phyloP scores from a whole-genome alignment of 2,797 vertebrate species.

The Hoplostethus atlanticus region DNA sequence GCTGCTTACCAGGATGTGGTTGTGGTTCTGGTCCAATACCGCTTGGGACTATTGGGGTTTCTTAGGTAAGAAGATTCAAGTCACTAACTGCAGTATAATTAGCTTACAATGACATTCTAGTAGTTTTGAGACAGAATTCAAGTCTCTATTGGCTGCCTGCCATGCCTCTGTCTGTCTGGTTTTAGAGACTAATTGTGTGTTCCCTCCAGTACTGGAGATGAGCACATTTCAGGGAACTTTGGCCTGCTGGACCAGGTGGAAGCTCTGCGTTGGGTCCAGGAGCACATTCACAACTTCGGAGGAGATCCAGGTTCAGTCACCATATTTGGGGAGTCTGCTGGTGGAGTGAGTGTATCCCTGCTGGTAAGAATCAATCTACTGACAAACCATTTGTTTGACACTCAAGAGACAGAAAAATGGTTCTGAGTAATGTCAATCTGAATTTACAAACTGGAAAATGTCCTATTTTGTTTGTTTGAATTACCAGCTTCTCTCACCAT shows the following conservation, averaged over 20 bases:
- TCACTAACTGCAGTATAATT: background rate
- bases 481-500: slow-evolving; percentile 79
- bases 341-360: slow-evolving; percentile 81
- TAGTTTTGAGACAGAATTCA: background rate
- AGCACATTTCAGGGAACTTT: slow-evolving; percentile 80
- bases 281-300: slow-evolving; percentile 85
- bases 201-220: slow-evolving; percentile 79
- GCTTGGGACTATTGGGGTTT: slow-evolving; percentile 87
- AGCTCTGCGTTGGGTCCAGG: slow-evolving; percentile 83
- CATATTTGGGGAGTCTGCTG: slow-evolving; percentile 86
- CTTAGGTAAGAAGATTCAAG: slow-evolving; percentile 80
- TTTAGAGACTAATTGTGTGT: slow-evolving; percentile 8
- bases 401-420: background rate
- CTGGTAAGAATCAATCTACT: slow-evolving; percentile 62
- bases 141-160: background rate
- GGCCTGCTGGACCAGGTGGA: slow-evolving; percentile 83
- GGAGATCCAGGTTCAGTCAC: slow-evolving; percentile 83
- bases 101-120: background rate
- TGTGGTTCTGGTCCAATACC: slow-evolving; percentile 87
- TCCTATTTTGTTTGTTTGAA: slow-evolving; percentile 12
- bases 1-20: slow-evolving; percentile 85
- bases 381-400: background rate
- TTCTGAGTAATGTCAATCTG: background rate
- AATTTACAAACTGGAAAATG: background rate
- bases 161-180: too few relatives aligned